Conservation (phyloP, 2,797 vertebrate genomes). For the Chaetodon trifasciatus region DNA sequence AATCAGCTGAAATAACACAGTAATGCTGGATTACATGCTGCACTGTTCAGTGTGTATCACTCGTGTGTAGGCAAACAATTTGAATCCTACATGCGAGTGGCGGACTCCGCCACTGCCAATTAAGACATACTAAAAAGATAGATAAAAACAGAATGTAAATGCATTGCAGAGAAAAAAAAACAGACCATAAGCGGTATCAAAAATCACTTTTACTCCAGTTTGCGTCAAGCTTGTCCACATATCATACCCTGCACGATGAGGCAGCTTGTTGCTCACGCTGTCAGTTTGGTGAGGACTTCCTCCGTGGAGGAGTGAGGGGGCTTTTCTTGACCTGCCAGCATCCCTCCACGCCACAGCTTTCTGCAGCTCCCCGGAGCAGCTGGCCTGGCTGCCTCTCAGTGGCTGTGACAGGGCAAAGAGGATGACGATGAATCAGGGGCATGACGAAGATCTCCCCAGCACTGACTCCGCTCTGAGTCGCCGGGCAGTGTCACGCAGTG, state of each 20-base stretch:
- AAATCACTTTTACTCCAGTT: not conserved
- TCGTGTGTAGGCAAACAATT: too few species aligned
- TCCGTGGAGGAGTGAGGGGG: constrained; percentile 27
- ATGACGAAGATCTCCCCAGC: constrained; percentile 70
- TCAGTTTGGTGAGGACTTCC: constrained; percentile 39
- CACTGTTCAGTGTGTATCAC: not conserved
- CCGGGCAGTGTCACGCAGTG: constrained; percentile 53
- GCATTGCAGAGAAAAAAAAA: not conserved
- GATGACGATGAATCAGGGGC: constrained; percentile 77
- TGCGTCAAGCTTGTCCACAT: not conserved
- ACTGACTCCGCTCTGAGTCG: constrained; percentile 57
- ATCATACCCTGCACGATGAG: constrained; percentile 4
- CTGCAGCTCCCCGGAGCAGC: constrained; percentile 64
- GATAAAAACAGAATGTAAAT: not conserved
- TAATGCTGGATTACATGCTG: constrained; percentile 15
- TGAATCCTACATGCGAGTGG: not conserved
- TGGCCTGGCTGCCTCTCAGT: constrained; percentile 55
- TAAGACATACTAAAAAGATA: not conserved
- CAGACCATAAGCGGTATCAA: not conserved
- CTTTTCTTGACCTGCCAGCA: constrained; percentile 58
- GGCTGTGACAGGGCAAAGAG: constrained; percentile 60
- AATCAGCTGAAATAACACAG: not conserved
- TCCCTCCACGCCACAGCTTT: constrained; percentile 55
- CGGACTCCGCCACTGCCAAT: not conserved
- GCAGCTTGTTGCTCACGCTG: constrained; percentile 49